A percentile compares a stretch with the other conserved stretches of the same genome.
These are phyloP conservation scores for Protodeltote pygarga DNA, from an alignment of 2,888 invertebrate species.

Conservation along the genomic window DNA sequence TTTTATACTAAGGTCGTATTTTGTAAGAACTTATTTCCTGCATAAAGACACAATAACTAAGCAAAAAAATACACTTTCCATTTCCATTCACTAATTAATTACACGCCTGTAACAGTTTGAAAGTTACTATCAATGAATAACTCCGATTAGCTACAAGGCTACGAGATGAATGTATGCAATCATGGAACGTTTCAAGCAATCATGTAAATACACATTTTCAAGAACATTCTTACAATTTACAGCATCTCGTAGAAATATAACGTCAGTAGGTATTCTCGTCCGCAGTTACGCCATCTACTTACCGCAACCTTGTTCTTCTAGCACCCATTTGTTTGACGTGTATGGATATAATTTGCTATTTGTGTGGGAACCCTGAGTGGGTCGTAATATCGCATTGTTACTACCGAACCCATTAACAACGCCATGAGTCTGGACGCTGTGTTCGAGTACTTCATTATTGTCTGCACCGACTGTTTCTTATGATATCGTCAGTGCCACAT, in stretches of 20 bases:
- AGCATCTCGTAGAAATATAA: conserved; percentile 41
- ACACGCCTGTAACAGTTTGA: conserved; percentile 38
- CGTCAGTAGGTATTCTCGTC: conserved; percentile 56
- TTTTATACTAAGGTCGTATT: conserved; percentile 57
- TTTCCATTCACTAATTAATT: conserved; percentile 47
- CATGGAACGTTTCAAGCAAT: conserved; percentile 34
- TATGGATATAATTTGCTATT: conserved; percentile 76
- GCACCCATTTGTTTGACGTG: conserved; percentile 73
- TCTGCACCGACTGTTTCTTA: conserved; percentile 64
- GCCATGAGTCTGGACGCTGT: conserved; percentile 65
- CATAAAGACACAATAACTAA: conserved; percentile 42
- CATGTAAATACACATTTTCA: conserved; percentile 39
- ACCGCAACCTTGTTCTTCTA: conserved; percentile 74
- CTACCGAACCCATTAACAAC: conserved; percentile 69
- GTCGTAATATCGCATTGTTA: conserved; percentile 79
- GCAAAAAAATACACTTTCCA: too few relatives aligned
- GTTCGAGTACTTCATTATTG: conserved; percentile 62
- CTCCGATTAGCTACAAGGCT: conserved; percentile 38
- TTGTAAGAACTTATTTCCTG: conserved; percentile 50
- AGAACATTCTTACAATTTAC: conserved; percentile 19
- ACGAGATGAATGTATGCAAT: conserved; percentile 45
- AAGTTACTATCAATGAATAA: conserved; percentile 36
- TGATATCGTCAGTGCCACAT: conserved; percentile 55
- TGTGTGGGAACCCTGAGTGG: conserved; percentile 73
- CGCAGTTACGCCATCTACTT: conserved; percentile 65